Percentiles rank a stretch among this genome's conserved stretches.
These are phyloP conservation scores for Aurelia aurita complex sp. Pacific DNA, from an alignment of 30 jellyfish, hydroid and myxozoan species.

Conservation along the genomic window DNA sequence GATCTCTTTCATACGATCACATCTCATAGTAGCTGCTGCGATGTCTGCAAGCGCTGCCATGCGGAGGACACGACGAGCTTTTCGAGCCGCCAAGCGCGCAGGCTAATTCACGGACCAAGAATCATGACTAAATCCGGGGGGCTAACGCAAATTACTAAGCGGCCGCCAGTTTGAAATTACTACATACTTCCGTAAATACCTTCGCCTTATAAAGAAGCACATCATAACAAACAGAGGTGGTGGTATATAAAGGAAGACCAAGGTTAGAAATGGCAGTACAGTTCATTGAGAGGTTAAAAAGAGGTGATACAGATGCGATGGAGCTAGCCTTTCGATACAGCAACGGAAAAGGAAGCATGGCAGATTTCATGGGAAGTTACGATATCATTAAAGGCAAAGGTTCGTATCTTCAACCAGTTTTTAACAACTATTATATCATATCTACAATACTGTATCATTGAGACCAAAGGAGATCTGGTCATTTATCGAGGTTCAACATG, in stretches of 20 bases:
- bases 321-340: neutral
- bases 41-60: too few relatives aligned
- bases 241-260: constrained; percentile 5
- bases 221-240: constrained; percentile 17
- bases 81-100: too few relatives aligned
- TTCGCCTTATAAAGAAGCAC: constrained; percentile 20
- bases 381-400: constrained; percentile 35
- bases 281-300: neutral
- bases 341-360: neutral
- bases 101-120: constrained; percentile 1
- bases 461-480: too few relatives aligned
- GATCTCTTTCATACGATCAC: too few relatives aligned
- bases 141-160: neutral
- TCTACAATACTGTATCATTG: too few relatives aligned
- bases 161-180: neutral
- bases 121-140: constrained; percentile 9
- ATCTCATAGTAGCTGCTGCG: too few relatives aligned
- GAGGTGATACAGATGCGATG: neutral
- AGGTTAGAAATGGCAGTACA: neutral
- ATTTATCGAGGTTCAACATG: too few relatives aligned
- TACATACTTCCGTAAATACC: constrained; percentile 44
- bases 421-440: too few relatives aligned
- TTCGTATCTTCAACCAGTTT: neutral
- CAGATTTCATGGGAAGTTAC: neutral
- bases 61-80: too few relatives aligned